Evolutionary conservation across 2,888 invertebrate genomes (phyloP), one percentile per base, ranked within the genome.

Genomic region (Schizaphis graminum): DNA sequence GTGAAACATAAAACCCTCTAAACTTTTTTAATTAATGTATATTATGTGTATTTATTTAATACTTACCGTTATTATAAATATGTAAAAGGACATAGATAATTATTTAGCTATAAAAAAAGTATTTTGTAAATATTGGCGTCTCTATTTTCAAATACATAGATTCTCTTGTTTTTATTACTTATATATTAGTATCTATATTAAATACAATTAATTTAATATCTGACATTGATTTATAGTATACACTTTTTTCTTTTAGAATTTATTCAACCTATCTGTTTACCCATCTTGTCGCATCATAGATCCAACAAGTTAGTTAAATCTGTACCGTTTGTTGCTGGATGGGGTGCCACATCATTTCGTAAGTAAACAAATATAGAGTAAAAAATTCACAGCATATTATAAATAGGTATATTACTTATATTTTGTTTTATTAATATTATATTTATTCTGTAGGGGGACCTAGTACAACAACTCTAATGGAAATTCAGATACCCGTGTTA

Each of bases 221-320:
- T 67, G 26, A 26, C 8, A 26, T 57, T 26, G 7, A 57, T n/a
- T 28, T 67, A 67, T n/a, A 13, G 13, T 26, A 44, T 92, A 26
- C 24, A 67, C 94, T 94, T 95, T 94, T 94, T 95, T 89, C 92
- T 96, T 96, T 53, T 96, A 98, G 98, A 96, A 49, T 95, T 96
- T 67, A 97, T 98, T 93, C 96, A 96, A 95, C 98, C 98, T 0
- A 97, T 98, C 95, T 98, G 98, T 95, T 96, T 98, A 89, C 98
- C 98, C 0, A 95, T 96, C 28, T 96, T 96, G 24, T 96, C 96
- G 0, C 96, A 96, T 10, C 95, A 97, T 86, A 96, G 97, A 88
- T 95, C 96, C 0, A 96, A 96, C 89, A 96, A 96, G 28, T 97
- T 96, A 95, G 97, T 96, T 47, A 96, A 96, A 95, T 96, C 96